Conservation (phyloP, 1,140 invertebrate genomes). For the Triops cancriformis region DNA sequence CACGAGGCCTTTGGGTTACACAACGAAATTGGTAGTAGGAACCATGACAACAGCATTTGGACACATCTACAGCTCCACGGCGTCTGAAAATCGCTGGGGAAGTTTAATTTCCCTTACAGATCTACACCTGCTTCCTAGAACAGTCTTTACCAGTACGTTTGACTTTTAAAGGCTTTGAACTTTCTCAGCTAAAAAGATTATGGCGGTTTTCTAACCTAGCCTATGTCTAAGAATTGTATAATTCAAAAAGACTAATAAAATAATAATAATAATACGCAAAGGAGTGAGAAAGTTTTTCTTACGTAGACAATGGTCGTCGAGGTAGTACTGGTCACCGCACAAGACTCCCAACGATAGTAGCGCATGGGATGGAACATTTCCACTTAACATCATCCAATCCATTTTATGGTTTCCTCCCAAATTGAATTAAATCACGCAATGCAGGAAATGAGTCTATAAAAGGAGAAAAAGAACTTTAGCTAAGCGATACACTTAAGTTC, state of each 20-base stretch:
- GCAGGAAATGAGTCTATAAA: too few relatives aligned
- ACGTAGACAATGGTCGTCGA: constrained; percentile 27
- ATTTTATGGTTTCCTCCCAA: neutral
- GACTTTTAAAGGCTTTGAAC: too few relatives aligned
- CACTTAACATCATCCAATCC: constrained; percentile 28
- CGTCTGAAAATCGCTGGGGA: too few relatives aligned
- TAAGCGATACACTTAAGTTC: too few relatives aligned
- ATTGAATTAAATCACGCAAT: too few relatives aligned
- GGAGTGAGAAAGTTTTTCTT: constrained; percentile 20
- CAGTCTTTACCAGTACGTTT: too few relatives aligned
- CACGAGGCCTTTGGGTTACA: neutral
- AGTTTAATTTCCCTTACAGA: too few relatives aligned
- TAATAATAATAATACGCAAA: neutral
- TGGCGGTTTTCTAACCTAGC: neutral
- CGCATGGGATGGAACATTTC: constrained; percentile 24
- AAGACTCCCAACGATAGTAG: constrained; percentile 25
- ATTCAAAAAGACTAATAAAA: too few relatives aligned
- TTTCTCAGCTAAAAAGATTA: too few relatives aligned
- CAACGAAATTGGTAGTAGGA: neutral
- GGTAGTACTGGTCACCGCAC: constrained; percentile 26
- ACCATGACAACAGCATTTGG: neutral
- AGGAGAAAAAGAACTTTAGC: too few relatives aligned
- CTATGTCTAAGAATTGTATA: neutral
- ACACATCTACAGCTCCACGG: too few relatives aligned
- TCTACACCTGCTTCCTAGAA: too few relatives aligned